Conservation (phyloP, 1,140 invertebrate species). For the Brachionus rubens region DNA sequence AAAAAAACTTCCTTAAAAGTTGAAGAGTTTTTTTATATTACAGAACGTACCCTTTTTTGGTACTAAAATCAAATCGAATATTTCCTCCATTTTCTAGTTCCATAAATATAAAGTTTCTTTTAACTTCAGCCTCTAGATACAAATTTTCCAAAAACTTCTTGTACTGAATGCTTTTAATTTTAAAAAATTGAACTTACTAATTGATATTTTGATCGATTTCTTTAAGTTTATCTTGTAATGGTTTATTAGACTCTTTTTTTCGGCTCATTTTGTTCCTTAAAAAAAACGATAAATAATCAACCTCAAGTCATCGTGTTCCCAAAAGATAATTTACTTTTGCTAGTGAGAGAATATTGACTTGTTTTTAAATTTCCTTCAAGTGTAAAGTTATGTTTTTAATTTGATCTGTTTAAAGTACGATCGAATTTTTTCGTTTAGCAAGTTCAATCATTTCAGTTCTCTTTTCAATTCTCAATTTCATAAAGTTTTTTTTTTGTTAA, state of each 20-base stretch:
- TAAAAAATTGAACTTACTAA: background rate
- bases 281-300: background rate
- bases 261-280: conserved; percentile 12
- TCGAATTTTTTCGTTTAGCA: background rate
- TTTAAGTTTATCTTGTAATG: conserved; percentile 12
- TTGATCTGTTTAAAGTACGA: conserved; percentile 7
- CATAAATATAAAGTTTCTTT: conserved; percentile 49
- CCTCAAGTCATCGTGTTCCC: too few species aligned
- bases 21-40: too few species aligned
- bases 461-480: conserved; percentile 55
- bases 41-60: conserved; percentile 51
- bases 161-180: too few species aligned
- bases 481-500: conserved; percentile 60
- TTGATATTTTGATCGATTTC: conserved; percentile 13
- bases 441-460: conserved; percentile 53
- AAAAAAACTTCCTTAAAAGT: too few species aligned
- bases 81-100: conserved; percentile 59
- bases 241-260: conserved; percentile 19
- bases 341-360: background rate
- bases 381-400: background rate
- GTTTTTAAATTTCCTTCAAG: conserved; percentile 2
- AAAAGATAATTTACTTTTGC: conserved; percentile 12
- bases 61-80: conserved; percentile 58
- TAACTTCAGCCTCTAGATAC: background rate
- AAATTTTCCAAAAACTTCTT: conserved; percentile 7